Evolutionary conservation across 2,888 invertebrate genomes (phyloP), one percentile per base, ranked within the genome.

Genomic region (Synanthedon andrenaeformis): DNA sequence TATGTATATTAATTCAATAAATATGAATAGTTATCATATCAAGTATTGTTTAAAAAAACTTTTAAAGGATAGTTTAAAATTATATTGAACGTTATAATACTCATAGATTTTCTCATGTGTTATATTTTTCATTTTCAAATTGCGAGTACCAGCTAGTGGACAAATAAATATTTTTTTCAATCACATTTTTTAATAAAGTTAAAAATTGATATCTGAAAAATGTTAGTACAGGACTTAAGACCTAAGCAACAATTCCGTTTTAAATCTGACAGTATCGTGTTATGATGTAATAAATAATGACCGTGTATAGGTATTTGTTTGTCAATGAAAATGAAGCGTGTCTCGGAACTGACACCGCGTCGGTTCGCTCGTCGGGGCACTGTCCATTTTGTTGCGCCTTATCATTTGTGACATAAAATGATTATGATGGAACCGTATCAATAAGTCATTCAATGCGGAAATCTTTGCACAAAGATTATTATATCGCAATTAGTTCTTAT

Each of bases 211-310:
- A 23, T 6, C 6, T 28, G 28, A 28, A 28, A 35, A 35, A 10
- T 3, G 6, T 6, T 35, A 35, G 1, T 35, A 3, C 2, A 35
- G 10, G 35, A 35, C 3, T 10, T 35, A 35, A 35, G 35, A 35
- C 35, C 2, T 8, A 10, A 35, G 55, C 14, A 53, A 49, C 52
- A 50, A 23, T 35, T 49, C 17, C 45, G n/a, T 51, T 59, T 45
- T 13, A 45, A 61, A 59, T 55, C 56, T 59, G 58, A 60, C 57
- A 61, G 69, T 66, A 35, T 35, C 61, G 62, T 59, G 60, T 62
- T 58, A 51, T 72, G 65, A 74, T 62, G 67, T 67, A 70, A 74
- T 64, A 60, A 56, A 71, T 72, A 66, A 70, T 66, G 67, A 68
- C 60, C 58, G 62, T 58, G 65, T 62, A 23, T 67, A 61, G 42